Evolutionary conservation across 1,140 invertebrate species (phyloP), one percentile per base, ranked within the genome.

Genomic region (Zaprionus africanus): DNA sequence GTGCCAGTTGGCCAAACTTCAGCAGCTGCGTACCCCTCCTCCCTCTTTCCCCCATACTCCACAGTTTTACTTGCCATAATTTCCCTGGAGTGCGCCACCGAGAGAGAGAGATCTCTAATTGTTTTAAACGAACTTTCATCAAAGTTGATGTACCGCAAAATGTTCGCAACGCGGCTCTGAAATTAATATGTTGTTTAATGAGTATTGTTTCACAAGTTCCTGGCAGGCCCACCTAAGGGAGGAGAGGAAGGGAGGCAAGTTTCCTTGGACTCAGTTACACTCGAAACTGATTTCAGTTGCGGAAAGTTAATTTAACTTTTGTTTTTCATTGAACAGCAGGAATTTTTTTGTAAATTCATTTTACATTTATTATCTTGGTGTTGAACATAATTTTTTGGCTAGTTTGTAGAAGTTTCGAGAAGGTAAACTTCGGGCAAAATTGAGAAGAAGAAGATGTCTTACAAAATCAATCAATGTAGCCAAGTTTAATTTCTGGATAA

Each of bases 1-100:
- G 85, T 90, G 85, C 81, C 83, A 88, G 81, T 90, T 88, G 84
- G 81, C 66, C 84, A 84, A 90, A 88, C 87, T 86, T 79, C 38
- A 60, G 53, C 69, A 68, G 65, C 36, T 51, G 46, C 41, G 41
- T 43, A 17, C 41, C n/a, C 0, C 15, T 1, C 7, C 46, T 5
- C 9, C 46, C 11, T 4, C 46, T 1, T 31, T 80, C 70, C 76
- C 61, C 12, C 38, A 41, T 41, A 69, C 63, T 72, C 66, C 79
- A 28, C 61, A 54, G 69, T 74, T 75, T 61, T 58, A 67, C 65
- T 62, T 71, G 38, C 49, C 67, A 83, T 81, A 84, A 81, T 88
- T 84, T 87, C 85, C 84, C 82, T 49, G 43, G 85, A 72, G 81
- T 74, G 66, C 24, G 56, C 57, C 65, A 59, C 71, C 28, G 58